A percentile compares a stretch with the other conserved stretches of the same genome.
Evolutionary conservation across 2,888 invertebrate species (phyloP).

Genomic region (Heliconius erato): DNA sequence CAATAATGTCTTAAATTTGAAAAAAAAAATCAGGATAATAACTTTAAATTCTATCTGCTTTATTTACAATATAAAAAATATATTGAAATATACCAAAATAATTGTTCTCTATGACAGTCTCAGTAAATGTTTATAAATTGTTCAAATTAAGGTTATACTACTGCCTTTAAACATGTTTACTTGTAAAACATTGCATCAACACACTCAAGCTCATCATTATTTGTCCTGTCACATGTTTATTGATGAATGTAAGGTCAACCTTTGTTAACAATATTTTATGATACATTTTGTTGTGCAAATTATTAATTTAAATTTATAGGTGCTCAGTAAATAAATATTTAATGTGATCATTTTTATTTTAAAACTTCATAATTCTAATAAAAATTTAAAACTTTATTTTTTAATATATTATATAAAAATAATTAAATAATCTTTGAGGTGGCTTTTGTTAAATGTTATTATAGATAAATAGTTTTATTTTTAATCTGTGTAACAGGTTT

Average conservation of each 20-base stretch:
- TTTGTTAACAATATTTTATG: conserved; percentile 28
- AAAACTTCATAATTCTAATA: background rate
- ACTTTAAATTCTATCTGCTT: too few species aligned
- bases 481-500: too few species aligned
- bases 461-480: too few species aligned
- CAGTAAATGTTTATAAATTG: conserved; percentile 2
- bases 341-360: background rate
- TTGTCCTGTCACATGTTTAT: conserved; percentile 30
- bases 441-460: background rate
- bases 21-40: too few species aligned
- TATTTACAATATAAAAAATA: background rate
- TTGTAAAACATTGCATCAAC: conserved; percentile 30
- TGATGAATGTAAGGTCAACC: conserved; percentile 36
- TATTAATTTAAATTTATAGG: conserved; percentile 9
- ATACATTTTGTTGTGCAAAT: conserved; percentile 39
- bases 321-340: background rate
- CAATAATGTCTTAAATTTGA: too few species aligned
- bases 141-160: conserved; percentile 13
- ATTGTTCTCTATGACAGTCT: background rate
- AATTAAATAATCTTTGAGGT: background rate
- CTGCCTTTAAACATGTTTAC: conserved; percentile 18
- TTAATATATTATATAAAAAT: background rate
- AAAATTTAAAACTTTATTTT: background rate
- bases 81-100: too few species aligned
- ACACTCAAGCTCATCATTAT: conserved; percentile 29